Base-by-base conservation (phyloP, 2,888 invertebrate genomes). In the Tenthredo distinguenda region DNA sequence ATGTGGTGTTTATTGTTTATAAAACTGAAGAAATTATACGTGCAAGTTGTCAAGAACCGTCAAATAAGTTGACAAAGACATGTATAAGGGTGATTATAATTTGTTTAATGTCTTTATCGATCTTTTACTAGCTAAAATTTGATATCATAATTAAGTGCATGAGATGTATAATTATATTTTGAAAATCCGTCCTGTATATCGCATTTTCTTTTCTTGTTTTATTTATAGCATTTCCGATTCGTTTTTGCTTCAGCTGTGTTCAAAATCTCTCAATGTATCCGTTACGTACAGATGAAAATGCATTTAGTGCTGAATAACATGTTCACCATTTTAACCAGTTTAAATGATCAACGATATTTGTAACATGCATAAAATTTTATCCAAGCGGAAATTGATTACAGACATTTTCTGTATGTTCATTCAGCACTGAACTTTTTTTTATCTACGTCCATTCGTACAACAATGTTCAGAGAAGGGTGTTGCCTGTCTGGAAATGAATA, bases 221-320 rank as follows among this genome's bases (percentile, higher is more conserved):
- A 10, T 40, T 26, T 40, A 68, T 68, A 34, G 1, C 34, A 18
- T 68, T 68, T 9, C 21, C 26, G 26, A 68, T 34, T 72, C 21
- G 10, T 74, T 74, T 43, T 74, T 84, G 71, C 77, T 85, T 82
- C 47, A 68, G 83, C 84, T 86, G 85, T 84, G 55, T 85, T 85
- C 85, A 83, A 84, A 83, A 86, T 87, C 76, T 87, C 77, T 85
- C 9, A 74, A 43, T 74, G 1, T 40, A 72, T 72, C 21, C 37
- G 7, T 43, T 37, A 15, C 15, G 72, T 40, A 21, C 43, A 31
- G 72, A 43, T 74, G 10, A 40, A 74, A 74, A 21, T 74, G 43
- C n/a, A 74, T 77, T 77, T 7, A 55, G 21, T 76, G 26, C 21
- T 15, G 26, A 50, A 47, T n/a, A 26, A 2, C 12, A 18, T 40